Percentiles rank a stretch among this genome's conserved stretches.
Evolutionary conservation across 1,140 invertebrate genomes (phyloP).

Genomic region (Pseudachorutes palmiensis): DNA sequence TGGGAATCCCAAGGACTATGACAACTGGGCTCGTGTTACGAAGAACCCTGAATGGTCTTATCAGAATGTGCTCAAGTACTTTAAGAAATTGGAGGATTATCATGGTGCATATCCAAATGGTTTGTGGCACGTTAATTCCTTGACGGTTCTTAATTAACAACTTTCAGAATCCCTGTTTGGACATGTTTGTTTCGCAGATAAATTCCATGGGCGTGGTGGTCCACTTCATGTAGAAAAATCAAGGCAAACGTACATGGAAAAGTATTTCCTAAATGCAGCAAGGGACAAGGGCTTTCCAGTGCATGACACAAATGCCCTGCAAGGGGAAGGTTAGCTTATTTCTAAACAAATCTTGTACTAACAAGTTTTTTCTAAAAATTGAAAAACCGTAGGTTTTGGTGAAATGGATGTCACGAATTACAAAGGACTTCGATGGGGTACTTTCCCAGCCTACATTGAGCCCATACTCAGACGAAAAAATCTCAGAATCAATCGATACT

Average conservation of each 20-base stretch:
- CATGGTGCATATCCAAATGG: constrained; percentile 15
- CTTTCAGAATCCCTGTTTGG: not conserved
- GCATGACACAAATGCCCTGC: constrained; percentile 62
- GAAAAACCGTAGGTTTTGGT: constrained; percentile 16
- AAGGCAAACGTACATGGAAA: constrained; percentile 14
- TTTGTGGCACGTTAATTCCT: not conserved
- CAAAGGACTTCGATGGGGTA: constrained; percentile 23
- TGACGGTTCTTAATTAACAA: not conserved
- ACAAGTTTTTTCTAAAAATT: not conserved
- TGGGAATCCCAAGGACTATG: constrained; percentile 68
- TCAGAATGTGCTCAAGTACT: constrained; percentile 61
- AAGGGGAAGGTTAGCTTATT: constrained; percentile 5
- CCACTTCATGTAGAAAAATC: constrained; percentile 20
- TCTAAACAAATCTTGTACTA: not conserved
- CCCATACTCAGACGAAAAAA: constrained; percentile 33
- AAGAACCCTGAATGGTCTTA: constrained; percentile 86
- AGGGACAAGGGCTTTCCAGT: constrained; percentile 60
- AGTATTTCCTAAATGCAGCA: constrained; percentile 51
- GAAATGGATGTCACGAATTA: constrained; percentile 24
- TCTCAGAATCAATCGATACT: constrained; percentile 44
- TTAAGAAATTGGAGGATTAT: constrained; percentile 51
- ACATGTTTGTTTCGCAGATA: not conserved
- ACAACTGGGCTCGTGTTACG: constrained; percentile 69
- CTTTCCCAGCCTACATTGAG: constrained; percentile 25
- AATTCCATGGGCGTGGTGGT: constrained; percentile 38